Base-by-base conservation (phyloP, 2,113 vertebrate species). In the Odobenus rosmarus region DNA sequence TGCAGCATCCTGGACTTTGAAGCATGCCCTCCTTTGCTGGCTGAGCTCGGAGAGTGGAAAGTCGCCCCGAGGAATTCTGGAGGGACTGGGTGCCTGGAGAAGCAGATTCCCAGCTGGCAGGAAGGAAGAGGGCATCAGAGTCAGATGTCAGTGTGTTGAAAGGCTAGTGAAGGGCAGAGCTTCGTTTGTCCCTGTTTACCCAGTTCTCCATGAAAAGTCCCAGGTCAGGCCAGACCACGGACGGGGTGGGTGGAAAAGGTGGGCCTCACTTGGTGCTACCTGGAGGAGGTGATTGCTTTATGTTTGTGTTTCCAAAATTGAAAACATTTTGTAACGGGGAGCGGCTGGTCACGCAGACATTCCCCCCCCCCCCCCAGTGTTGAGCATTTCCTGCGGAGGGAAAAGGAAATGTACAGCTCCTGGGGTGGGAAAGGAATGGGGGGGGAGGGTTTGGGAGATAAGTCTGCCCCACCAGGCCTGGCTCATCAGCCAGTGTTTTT, bases 401-500 rank as follows among this genome's bases (percentile, higher is more conserved):
- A 81, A 59, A 26, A 11, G 95, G 79, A 77, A 74, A 3, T 1
- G 0, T 4, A 5, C 1, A 4, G 77, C 77, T 51, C 77, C 4
- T 0, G 3, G 77, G 24, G 39, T 31, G 51, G 86, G 93, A 76
- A 53, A 49, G 94, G 80, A 51, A 51, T 1, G n/a, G 49, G n/a
- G 49, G 12, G 61, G 26, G 18, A n/a, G 76, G 42, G 1, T 16
- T 39, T 2, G 59, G 88, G 62, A 79, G 59, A n/a, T 4, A 6
- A 59, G 83, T 74, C 69, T 71, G 92, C 92, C 89, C 79, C 59
- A 59, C 59, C 24, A 26, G 19, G 26, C 59, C 33, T 14, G 67
- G 46, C 96, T 91, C 80, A 1, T 51, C 64, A 16, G 95, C 97
- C 96, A 90, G 81, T n/a, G 61, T 79, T 96, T 96, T 67, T 59